Conservation (phyloP, 2,797 vertebrate species). For the Alfaro cultratus region DNA sequence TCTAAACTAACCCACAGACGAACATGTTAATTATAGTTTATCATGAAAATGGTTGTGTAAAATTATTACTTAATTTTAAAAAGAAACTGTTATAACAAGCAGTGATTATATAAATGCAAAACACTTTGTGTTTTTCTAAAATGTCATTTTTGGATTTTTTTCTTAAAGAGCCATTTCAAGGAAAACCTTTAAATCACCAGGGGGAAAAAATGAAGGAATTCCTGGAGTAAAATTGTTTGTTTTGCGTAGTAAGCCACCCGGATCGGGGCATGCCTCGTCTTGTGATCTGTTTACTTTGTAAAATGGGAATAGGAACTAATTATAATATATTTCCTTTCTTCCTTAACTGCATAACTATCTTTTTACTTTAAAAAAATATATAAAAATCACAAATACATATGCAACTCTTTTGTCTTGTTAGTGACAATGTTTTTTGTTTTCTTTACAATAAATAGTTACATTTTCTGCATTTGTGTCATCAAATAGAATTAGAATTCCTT, state of each 20-base stretch:
- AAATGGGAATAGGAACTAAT: neutral
- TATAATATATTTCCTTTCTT: neutral
- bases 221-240: slow-evolving; percentile 16
- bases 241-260: neutral
- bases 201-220: neutral
- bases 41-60: neutral
- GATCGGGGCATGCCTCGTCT: slow-evolving; percentile 1
- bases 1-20: slow-evolving; percentile 17
- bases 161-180: neutral
- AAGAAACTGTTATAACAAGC: neutral
- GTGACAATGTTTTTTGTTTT: neutral
- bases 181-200: neutral
- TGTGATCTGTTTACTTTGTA: slow-evolving; percentile 7
- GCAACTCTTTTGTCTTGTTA: neutral
- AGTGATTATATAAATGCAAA: too few relatives aligned
- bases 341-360: neutral
- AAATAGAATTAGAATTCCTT: too few relatives aligned
- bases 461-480: slow-evolving; percentile 4
- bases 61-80: neutral
- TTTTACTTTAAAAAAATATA: neutral
- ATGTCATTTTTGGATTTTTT: neutral
- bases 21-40: neutral
- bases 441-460: neutral
- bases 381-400: neutral
- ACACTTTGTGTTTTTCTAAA: neutral